Base-by-base conservation (phyloP, 2,797 vertebrate species). In the Oceanodroma leucorhoa region DNA sequence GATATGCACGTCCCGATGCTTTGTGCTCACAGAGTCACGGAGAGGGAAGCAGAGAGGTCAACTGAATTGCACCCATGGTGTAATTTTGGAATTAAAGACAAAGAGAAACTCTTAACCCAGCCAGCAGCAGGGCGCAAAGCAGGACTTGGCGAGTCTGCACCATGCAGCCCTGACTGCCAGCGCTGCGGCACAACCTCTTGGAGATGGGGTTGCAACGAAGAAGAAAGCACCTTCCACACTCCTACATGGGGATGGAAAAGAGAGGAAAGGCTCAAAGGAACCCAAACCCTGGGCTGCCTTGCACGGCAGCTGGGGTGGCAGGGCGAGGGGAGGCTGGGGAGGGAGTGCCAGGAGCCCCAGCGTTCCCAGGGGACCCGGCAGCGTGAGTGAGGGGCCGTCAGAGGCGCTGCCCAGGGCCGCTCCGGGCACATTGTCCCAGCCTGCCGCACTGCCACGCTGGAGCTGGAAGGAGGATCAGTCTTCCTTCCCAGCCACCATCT, bases 401-500 rank as follows among this genome's bases (percentile, higher is more conserved):
- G 41, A 73, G 77, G 10, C 2, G 4, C 60, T 61, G 53, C 53
- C 45, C 2, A 0, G 40, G 38, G 38, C 62, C 1, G 11, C 71
- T 36, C 32, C 2, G 0, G 38, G 40, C 3, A 1, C 53, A 8
- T 18, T 30, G 77, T 79, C 92, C 66, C 15, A 7, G 50, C 55
- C 5, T 0, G 48, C 80, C 1, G 0, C 12, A 0, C 29, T 11
- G 5, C 75, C 12, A 2, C 64, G 80, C 83, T 81, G 78, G 80
- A 20, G 50, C 90, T 92, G 87, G 71, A 80, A 83, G 67, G 83
- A 93, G 93, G 85, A 91, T 36, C 54, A 0, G 34, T 48, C 70
- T 87, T 89, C 90, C 89, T 78, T 77, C 95, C 94, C 87, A 95
- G 76, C 24, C 96, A 97, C 96, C 97, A 97, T 97, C 98, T 98